Evolutionary conservation across 1,140 invertebrate species (phyloP).

Genomic region (Neodiprion lecontei): DNA sequence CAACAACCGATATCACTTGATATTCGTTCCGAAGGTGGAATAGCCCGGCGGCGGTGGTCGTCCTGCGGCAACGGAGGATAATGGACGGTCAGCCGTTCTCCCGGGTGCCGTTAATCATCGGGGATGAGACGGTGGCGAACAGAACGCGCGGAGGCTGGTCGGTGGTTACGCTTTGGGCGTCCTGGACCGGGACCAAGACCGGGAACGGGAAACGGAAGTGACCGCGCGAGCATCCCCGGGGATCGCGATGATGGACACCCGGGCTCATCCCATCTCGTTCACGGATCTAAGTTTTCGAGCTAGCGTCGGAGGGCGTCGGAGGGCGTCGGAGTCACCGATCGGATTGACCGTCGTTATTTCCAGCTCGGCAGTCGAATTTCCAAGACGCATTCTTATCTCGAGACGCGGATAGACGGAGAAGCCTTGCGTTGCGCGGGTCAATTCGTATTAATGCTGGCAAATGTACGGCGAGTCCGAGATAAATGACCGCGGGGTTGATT

Average conservation of each 20-base stretch:
- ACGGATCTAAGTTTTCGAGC: neutral
- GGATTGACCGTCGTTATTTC: too few species aligned
- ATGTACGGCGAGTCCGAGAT: conserved; percentile 42
- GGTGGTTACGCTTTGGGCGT: conserved; percentile 36
- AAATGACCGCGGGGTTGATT: conserved; percentile 45
- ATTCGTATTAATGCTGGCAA: conserved; percentile 51
- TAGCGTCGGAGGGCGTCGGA: too few species aligned
- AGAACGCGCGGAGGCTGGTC: conserved; percentile 37
- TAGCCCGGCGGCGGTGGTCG: neutral
- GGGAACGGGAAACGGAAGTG: conserved; percentile 51
- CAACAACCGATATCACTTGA: neutral
- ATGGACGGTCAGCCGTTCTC: conserved; percentile 45
- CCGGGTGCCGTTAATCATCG: conserved; percentile 57
- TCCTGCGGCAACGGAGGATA: conserved; percentile 36
- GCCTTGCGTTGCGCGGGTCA: conserved; percentile 13
- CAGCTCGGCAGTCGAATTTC: too few species aligned
- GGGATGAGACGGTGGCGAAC: conserved; percentile 36
- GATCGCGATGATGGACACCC: conserved; percentile 34
- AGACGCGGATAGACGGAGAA: too few species aligned
- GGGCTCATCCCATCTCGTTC: neutral
- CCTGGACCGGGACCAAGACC: conserved; percentile 29
- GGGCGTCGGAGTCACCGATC: too few species aligned
- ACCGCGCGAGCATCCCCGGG: conserved; percentile 44
- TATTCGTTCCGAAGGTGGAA: neutral
- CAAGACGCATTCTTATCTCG: too few species aligned